Conservation (phyloP, 2,113 vertebrate genomes). For the Perca schrenkii region DNA sequence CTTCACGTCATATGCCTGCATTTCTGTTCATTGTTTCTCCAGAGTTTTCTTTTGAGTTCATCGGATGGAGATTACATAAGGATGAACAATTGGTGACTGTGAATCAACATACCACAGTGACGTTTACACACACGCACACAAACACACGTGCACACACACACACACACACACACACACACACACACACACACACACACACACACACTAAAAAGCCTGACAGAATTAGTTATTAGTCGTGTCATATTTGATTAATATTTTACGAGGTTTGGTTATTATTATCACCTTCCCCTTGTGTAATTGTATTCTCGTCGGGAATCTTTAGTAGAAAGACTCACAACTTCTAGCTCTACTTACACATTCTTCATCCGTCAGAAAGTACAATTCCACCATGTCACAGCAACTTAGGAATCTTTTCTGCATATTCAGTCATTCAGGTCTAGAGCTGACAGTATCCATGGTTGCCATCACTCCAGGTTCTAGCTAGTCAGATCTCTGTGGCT, state of each 20-base stretch:
- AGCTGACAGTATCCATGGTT: not conserved
- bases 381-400: not conserved
- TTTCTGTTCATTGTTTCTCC: slow-evolving; percentile 32
- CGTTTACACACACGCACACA: slow-evolving; percentile 1
- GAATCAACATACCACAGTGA: slow-evolving; percentile 40
- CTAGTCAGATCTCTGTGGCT: not conserved
- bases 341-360: not conserved
- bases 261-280: slow-evolving; percentile 47
- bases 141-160: slow-evolving; percentile 8
- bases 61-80: slow-evolving; percentile 60
- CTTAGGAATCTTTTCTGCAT: not conserved
- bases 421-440: not conserved
- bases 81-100: slow-evolving; percentile 51
- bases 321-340: slow-evolving; percentile 4
- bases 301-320: slow-evolving; percentile 10
- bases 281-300: slow-evolving; percentile 7
- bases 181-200: slow-evolving; percentile 13
- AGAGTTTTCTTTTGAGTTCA: slow-evolving; percentile 64
- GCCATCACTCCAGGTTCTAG: slow-evolving; percentile 1
- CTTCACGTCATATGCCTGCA: not conserved
- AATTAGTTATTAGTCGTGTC: slow-evolving; percentile 34
- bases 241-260: slow-evolving; percentile 55
- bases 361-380: slow-evolving; percentile 1
- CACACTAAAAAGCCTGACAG: slow-evolving; percentile 17
- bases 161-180: slow-evolving; percentile 1